Conservation (phyloP, 2,797 vertebrate genomes). For the Brachymystax lenok region DNA sequence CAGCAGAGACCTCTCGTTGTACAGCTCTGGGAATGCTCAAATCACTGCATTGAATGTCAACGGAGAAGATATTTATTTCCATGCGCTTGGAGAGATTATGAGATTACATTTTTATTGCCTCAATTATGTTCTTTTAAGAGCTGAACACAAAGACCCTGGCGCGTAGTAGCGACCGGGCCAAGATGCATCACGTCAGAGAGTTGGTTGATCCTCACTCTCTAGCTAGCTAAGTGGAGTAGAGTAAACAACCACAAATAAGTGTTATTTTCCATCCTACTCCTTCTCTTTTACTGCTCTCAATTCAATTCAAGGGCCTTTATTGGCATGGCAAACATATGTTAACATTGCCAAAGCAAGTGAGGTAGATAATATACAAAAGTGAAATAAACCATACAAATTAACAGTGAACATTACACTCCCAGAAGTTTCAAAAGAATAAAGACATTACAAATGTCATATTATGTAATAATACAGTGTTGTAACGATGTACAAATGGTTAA, state of each 20-base stretch:
- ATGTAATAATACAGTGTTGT: too few species aligned
- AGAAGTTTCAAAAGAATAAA: too few species aligned
- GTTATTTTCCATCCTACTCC: conserved; percentile 13
- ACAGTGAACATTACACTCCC: too few species aligned
- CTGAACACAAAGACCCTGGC: conserved; percentile 3
- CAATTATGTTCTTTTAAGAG: conserved; percentile 40
- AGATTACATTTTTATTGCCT: conserved; percentile 35
- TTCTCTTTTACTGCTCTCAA: not conserved
- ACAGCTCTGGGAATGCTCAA: not conserved
- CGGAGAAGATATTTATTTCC: conserved; percentile 15
- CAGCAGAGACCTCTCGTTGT: conserved; percentile 6
- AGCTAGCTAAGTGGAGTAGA: conserved; percentile 26
- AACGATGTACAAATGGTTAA: too few species aligned
- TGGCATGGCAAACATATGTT: too few species aligned
- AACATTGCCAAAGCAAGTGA: too few species aligned
- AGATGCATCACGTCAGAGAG: conserved; percentile 35
- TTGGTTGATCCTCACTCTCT: conserved; percentile 15
- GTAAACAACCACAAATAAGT: conserved; percentile 35
- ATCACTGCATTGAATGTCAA: not conserved
- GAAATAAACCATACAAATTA: too few species aligned
- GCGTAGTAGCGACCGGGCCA: conserved; percentile 2
- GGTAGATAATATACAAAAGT: too few species aligned
- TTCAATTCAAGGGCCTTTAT: too few species aligned
- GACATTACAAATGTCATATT: too few species aligned
- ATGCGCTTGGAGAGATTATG: conserved; percentile 24